Conservation (phyloP, 2,797 vertebrate genomes). For the Melanogrammus aeglefinus region DNA sequence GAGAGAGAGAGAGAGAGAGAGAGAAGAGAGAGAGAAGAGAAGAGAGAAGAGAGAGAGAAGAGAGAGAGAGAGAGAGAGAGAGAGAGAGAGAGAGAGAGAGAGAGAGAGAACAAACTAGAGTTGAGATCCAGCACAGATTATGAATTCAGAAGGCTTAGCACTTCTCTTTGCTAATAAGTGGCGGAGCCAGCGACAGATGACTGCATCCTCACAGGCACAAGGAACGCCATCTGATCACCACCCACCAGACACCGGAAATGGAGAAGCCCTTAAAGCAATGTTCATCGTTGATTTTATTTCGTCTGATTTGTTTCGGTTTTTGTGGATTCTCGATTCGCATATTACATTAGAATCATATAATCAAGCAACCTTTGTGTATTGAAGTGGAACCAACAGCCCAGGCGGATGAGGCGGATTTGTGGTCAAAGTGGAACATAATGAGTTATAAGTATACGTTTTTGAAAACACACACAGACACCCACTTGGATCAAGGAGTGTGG, state of each 20-base stretch:
- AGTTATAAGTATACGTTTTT: not conserved
- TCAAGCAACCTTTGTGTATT: too few species aligned
- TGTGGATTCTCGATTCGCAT: not conserved
- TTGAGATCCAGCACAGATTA: not conserved
- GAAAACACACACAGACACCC: not conserved
- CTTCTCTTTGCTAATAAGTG: too few species aligned
- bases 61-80: not conserved
- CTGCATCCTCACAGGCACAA: too few species aligned
- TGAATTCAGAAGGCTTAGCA: too few species aligned
- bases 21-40: not conserved
- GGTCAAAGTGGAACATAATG: not conserved
- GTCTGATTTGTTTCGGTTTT: too few species aligned
- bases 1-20: constrained; percentile 4
- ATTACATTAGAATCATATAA: not conserved
- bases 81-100: not conserved
- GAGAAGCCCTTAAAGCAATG: not conserved
- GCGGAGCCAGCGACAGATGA: too few species aligned
- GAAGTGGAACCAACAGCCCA: too few species aligned
- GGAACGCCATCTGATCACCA: not conserved
- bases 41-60: constrained; percentile 3
- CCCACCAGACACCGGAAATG: not conserved
- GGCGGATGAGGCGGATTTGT: not conserved
- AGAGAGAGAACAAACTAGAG: not conserved
- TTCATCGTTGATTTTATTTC: not conserved
- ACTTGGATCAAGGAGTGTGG: not conserved